Percentiles rank a stretch among this genome's conserved stretches.
These are phyloP conservation scores for Leiothrix lutea DNA, from an alignment of 2,113 vertebrate genomes.

Conservation along the genomic window DNA sequence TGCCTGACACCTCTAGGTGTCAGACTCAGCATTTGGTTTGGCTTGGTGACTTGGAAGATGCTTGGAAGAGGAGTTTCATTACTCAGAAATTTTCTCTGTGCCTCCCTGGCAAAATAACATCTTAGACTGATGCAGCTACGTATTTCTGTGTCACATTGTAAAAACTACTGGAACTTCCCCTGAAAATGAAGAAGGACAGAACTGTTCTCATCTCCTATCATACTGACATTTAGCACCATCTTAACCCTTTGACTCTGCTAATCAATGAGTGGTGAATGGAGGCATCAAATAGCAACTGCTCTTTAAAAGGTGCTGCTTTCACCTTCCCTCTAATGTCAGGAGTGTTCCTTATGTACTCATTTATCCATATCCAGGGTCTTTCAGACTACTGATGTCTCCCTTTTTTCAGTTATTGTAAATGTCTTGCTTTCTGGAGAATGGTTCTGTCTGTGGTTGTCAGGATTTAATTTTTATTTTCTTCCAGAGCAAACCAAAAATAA, in stretches of 20 bases:
- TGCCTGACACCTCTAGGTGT: conserved; percentile 2
- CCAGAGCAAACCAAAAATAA: not conserved
- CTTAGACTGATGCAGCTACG: not conserved
- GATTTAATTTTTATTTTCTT: not conserved
- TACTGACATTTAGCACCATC: not conserved
- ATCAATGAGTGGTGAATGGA: not conserved
- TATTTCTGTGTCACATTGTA: not conserved
- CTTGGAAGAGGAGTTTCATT: not conserved
- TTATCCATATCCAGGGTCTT: not conserved
- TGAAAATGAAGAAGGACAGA: not conserved
- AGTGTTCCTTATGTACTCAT: not conserved
- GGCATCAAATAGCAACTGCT: accelerated
- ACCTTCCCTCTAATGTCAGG: not conserved
- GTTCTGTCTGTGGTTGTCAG: not conserved
- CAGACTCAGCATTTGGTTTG: not conserved
- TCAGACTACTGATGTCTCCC: not conserved
- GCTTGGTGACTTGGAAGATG: not conserved
- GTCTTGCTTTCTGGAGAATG: not conserved
- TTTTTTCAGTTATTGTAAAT: not conserved
- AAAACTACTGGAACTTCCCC: not conserved
- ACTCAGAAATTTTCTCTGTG: not conserved
- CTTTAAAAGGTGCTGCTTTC: not conserved
- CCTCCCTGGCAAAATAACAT: not conserved
- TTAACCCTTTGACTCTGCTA: not conserved
- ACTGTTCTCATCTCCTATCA: not conserved